Base-by-base conservation (phyloP, 2,797 vertebrate genomes). In the Anguilla megastoma region DNA sequence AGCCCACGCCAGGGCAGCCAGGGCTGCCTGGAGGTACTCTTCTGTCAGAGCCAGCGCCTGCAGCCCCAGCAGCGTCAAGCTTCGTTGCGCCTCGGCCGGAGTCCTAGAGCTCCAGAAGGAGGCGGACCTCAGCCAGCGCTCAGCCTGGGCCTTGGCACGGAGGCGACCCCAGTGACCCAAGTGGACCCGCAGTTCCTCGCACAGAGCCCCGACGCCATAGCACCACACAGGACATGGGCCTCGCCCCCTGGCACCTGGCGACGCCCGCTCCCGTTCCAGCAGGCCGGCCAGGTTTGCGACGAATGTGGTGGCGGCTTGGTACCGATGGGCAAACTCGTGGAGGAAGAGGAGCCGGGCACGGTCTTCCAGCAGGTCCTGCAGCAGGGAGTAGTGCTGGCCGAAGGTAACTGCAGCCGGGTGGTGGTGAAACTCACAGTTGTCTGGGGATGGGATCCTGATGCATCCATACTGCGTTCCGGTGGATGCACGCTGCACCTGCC, bases 151-250 rank as follows among this genome's bases (percentile, higher is more conserved):
- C 90, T 91, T 93, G 79, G 92, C 90, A 56, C 91, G 90, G 12
- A 96, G 91, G 48, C 90, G 89, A 10, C 93, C 91, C 95, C 95
- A 96, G 90, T 96, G 96, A 90, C 87, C 92, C 8, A 95, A 85
- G 87, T 96, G 95, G 84, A 93, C 87, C 54, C 93, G 92, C 18
- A 96, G 90, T 76, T 96, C 95, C 84, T 94, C 93, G 85, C 93
- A 92, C 83, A 96, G 86, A 0, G 87, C 90, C 8, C 60, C 27
- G 0, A 96, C 91, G n/a, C 88, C 52, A 0, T 92, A 66, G 33
- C 80, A 84, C 86, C 91, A 92, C 41, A 80, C 63, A 48, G 88
- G 91, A 52, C 45, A 87, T 89, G 90, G 90, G 24, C 58, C 69
- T n/a, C 88, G 33, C 58, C 50, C 2, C 45, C 21, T 74, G 21